phyloP scores from a whole-genome alignment of 2,113 vertebrate genomes.

The Delphinapterus leucas region DNA sequence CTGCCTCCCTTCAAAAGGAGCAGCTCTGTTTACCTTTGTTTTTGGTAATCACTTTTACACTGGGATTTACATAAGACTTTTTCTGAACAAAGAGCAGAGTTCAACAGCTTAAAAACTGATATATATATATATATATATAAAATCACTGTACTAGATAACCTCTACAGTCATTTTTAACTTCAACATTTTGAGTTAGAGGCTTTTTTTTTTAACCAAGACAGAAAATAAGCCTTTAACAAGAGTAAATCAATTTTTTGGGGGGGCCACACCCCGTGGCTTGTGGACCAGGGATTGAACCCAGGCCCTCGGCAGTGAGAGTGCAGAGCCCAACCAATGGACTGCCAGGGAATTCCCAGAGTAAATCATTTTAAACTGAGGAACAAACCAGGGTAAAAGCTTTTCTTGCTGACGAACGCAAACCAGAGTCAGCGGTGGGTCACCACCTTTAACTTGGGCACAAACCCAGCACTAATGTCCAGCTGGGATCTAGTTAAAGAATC shows the following conservation, averaged over 20 bases:
- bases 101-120: not conserved
- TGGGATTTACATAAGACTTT: not conserved
- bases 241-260: not conserved
- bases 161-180: not conserved
- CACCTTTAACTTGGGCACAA: not conserved
- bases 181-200: not conserved
- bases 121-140: not conserved
- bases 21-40: not conserved
- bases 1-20: not conserved
- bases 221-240: not conserved
- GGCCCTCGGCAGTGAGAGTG: not conserved
- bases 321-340: not conserved
- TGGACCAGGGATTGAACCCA: not conserved
- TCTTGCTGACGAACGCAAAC: not conserved
- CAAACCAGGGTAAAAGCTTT: not conserved
- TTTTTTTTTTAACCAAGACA: not conserved
- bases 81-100: not conserved
- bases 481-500: not conserved
- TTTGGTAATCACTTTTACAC: not conserved
- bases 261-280: not conserved
- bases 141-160: not conserved
- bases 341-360: not conserved
- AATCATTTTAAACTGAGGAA: not conserved
- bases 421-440: rapidly evolving
- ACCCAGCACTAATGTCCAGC: rapidly evolving